These are phyloP conservation scores for Lagenorhynchus albirostris DNA, from an alignment of 2,113 vertebrate species.

Conservation along the genomic window DNA sequence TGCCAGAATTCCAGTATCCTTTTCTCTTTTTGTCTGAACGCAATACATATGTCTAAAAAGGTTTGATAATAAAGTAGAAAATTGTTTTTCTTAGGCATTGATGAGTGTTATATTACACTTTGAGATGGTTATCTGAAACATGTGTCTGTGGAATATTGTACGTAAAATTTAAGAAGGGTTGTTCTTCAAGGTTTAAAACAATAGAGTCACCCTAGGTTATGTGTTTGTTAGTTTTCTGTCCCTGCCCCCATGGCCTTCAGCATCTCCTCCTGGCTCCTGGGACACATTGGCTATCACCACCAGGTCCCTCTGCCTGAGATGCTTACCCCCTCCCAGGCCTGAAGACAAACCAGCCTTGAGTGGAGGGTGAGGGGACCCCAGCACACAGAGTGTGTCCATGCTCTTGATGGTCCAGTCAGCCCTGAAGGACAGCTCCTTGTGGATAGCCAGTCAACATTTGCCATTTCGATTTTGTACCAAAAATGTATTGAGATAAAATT, in stretches of 20 bases:
- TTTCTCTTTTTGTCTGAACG: not conserved
- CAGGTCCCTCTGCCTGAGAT: not conserved
- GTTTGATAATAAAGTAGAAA: conserved; percentile 69
- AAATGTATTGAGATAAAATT: not conserved
- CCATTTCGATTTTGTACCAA: not conserved
- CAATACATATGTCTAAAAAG: conserved; percentile 59
- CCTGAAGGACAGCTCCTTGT: not conserved
- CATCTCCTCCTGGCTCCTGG: not conserved
- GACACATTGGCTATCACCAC: not conserved
- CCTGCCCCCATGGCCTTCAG: not conserved
- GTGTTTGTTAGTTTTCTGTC: not conserved
- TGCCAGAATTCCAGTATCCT: not conserved
- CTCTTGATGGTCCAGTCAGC: not conserved
- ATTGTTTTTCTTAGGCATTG: conserved; percentile 62
- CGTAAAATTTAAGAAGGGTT: conserved; percentile 80
- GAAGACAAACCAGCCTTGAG: not conserved
- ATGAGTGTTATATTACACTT: conserved; percentile 62
- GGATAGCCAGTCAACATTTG: not conserved
- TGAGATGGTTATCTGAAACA: conserved; percentile 75
- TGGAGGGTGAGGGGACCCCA: not conserved
- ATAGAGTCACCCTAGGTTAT: conserved; percentile 57
- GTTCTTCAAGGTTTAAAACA: conserved; percentile 81
- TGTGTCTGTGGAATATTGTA: conserved; percentile 78
- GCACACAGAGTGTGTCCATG: not conserved
- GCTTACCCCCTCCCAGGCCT: not conserved